A percentile compares a stretch with the other conserved stretches of the same genome.
phyloP scores from a whole-genome alignment of 2,797 vertebrate species.

The Choloepus didactylus region DNA sequence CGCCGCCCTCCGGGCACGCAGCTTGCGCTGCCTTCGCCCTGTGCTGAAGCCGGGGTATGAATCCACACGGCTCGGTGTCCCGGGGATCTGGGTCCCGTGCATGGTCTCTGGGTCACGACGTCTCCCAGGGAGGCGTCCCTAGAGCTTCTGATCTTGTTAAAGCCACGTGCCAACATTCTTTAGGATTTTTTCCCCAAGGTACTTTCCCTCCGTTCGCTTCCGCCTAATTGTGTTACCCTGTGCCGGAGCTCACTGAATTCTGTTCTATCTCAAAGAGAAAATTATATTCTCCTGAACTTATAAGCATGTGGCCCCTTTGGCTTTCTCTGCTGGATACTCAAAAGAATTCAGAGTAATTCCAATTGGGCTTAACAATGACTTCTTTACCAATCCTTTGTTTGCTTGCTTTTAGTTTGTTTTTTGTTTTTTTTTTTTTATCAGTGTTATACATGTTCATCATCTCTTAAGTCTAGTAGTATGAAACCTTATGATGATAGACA shows the following conservation, averaged over 20 bases:
- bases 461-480: background rate
- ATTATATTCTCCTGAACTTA: background rate
- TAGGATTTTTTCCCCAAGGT: background rate
- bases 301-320: background rate
- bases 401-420: background rate
- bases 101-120: background rate
- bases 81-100: background rate
- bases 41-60: no score
- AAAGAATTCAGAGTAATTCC: background rate
- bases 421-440: conserved; percentile 28
- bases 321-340: background rate
- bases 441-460: background rate
- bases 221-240: background rate
- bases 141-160: background rate
- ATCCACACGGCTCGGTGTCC: background rate
- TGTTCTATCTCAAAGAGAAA: background rate
- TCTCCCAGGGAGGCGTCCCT: background rate
- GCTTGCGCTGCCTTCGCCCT: no score
- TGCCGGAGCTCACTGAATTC: background rate
- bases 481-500: background rate
- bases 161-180: background rate
- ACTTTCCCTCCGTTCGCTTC: background rate
- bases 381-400: background rate
- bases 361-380: background rate
- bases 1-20: no score